A percentile compares a stretch with the other conserved stretches of the same genome.
phyloP scores from a whole-genome alignment of 2,797 vertebrate genomes.

The Novumbra hubbsi region DNA sequence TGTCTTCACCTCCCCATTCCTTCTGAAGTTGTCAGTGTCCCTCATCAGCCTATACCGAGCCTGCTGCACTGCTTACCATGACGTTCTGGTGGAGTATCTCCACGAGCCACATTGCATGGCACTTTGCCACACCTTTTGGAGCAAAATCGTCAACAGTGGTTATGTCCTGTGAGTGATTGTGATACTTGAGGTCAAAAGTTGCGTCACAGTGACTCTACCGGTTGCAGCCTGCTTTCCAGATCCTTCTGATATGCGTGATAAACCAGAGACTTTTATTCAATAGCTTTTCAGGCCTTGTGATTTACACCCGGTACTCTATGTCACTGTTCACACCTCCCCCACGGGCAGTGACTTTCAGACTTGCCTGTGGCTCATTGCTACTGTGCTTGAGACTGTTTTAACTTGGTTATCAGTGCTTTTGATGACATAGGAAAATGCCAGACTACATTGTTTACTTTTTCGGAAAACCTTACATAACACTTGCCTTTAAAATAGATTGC shows the following conservation, averaged over 20 bases:
- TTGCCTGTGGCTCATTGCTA: slow-evolving; percentile 9
- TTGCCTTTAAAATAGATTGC: neutral
- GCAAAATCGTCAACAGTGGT: neutral
- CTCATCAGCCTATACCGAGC: neutral
- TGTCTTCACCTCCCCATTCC: neutral
- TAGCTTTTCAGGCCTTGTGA: neutral
- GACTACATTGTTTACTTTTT: neutral
- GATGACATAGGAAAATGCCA: slow-evolving; percentile 7
- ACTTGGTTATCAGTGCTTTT: slow-evolving; percentile 8
- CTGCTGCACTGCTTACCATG: neutral
- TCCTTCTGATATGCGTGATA: slow-evolving; percentile 17
- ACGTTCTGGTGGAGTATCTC: neutral
- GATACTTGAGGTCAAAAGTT: neutral
- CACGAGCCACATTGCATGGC: neutral
- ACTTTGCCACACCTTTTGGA: neutral
- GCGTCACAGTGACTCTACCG: slow-evolving; percentile 16
- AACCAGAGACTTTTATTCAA: neutral
- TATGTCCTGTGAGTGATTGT: neutral
- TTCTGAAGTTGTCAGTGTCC: neutral
- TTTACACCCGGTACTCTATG: slow-evolving; percentile 19
- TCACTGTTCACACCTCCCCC: slow-evolving; percentile 44
- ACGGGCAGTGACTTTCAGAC: slow-evolving; percentile 40
- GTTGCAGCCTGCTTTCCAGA: slow-evolving; percentile 39
- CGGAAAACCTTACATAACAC: neutral
- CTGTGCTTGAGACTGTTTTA: neutral